phyloP scores from a whole-genome alignment of 2,113 vertebrate genomes.

The Gavia stellata region DNA sequence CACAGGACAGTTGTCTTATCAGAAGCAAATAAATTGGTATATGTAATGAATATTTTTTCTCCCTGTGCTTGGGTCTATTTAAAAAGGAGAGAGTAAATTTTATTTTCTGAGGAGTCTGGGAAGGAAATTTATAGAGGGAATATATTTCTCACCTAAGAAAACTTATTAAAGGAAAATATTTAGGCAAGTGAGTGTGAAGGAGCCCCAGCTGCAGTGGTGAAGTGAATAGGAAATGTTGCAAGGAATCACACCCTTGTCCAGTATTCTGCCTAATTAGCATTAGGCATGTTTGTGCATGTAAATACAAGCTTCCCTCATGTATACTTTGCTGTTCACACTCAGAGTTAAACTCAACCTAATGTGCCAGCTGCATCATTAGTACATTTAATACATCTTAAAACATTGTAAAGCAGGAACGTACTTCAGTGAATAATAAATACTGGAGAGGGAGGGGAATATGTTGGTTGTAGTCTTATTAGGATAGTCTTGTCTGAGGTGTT shows the following conservation, averaged over 20 bases:
- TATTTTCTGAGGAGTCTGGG: background rate
- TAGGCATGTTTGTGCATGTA: background rate
- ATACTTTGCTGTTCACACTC: background rate
- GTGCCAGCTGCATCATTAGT: background rate
- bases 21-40: background rate
- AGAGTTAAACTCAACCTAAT: background rate
- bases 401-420: background rate
- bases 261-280: background rate
- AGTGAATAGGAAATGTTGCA: background rate
- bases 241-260: background rate
- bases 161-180: background rate
- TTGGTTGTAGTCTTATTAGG: background rate
- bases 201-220: background rate
- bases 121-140: background rate
- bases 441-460: background rate
- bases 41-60: background rate
- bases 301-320: background rate
- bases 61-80: background rate
- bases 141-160: background rate
- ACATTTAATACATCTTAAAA: background rate
- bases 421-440: background rate
- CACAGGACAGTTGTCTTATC: background rate
- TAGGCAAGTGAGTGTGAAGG: background rate
- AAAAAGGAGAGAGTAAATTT: background rate
- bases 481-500: background rate